These are phyloP conservation scores for Eurystomus glaucurus DNA, from an alignment of 2,797 vertebrate genomes.

Conservation along the genomic window DNA sequence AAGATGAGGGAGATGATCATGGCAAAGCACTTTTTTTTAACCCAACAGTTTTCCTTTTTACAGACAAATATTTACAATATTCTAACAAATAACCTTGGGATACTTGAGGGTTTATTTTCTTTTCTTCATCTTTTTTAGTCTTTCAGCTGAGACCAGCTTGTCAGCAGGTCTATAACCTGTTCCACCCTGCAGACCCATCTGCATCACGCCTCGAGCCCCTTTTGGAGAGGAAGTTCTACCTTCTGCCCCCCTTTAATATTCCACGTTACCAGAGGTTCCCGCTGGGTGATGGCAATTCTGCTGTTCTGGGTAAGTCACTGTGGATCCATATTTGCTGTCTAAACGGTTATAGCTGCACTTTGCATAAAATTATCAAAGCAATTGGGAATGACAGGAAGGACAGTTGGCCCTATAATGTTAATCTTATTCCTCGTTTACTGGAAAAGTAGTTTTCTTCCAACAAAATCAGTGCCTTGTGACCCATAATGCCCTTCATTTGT, in stretches of 20 bases:
- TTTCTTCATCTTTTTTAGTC: constrained; percentile 79
- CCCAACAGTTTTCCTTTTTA: neutral
- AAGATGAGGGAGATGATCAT: neutral
- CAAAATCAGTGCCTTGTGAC: neutral
- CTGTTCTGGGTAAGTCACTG: constrained; percentile 91
- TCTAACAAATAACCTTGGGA: neutral
- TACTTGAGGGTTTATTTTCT: neutral
- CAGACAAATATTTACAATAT: neutral
- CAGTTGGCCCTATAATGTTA: neutral
- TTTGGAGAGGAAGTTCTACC: constrained; percentile 93
- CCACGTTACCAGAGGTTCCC: constrained; percentile 97
- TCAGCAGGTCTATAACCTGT: constrained; percentile 98
- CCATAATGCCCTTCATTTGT: neutral
- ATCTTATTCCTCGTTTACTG: neutral
- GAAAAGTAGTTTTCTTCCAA: neutral
- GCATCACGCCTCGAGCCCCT: constrained; percentile 97
- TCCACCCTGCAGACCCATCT: constrained; percentile 97
- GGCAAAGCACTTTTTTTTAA: neutral
- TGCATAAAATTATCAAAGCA: neutral
- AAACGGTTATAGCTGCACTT: neutral
- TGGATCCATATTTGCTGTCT: neutral
- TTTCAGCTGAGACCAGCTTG: constrained; percentile 94
- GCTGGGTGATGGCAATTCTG: constrained; percentile 93
- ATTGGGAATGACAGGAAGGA: neutral
- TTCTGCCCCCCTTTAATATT: constrained; percentile 93